phyloP scores from a whole-genome alignment of 2,113 vertebrate genomes.

The Chaenocephalus aceratus region DNA sequence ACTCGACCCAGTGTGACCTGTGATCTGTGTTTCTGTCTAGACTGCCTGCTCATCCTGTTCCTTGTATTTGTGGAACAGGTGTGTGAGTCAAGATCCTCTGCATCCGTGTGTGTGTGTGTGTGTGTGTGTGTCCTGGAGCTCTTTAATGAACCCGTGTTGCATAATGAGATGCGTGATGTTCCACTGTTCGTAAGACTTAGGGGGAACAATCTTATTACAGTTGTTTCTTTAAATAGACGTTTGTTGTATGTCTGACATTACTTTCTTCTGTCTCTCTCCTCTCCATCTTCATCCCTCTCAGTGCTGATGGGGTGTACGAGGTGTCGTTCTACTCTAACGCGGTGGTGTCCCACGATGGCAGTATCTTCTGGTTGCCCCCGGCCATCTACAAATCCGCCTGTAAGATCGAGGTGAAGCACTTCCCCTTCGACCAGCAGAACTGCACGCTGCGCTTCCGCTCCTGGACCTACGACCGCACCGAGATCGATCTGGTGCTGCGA shows the following conservation, averaged over 20 bases:
- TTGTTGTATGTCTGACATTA: constrained; percentile 19
- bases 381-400: constrained; percentile 98
- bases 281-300: constrained; percentile 57
- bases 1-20: constrained; percentile 25
- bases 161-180: constrained; percentile 40
- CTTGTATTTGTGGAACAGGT: constrained; percentile 24
- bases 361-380: constrained; percentile 96
- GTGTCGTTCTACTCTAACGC: constrained; percentile 99
- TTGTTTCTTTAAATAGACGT: constrained; percentile 2
- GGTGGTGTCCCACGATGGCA: constrained; percentile 94
- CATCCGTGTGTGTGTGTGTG: neutral
- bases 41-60: constrained; percentile 16
- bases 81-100: constrained; percentile 16
- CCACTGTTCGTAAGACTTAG: constrained; percentile 8
- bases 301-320: constrained; percentile 96
- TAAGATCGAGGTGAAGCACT: constrained; percentile 97
- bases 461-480: constrained; percentile 95
- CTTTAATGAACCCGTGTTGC: constrained; percentile 16
- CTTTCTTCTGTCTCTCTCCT: constrained; percentile 15
- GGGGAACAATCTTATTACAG: constrained; percentile 16
- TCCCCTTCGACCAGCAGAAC: constrained; percentile 98
- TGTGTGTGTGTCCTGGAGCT: neutral
- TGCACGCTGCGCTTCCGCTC: constrained; percentile 97
- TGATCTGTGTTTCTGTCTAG: constrained; percentile 28
- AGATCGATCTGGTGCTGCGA: constrained; percentile 94